Conservation (phyloP, 1,140 invertebrate genomes). For the Oryctes rhinoceros region DNA sequence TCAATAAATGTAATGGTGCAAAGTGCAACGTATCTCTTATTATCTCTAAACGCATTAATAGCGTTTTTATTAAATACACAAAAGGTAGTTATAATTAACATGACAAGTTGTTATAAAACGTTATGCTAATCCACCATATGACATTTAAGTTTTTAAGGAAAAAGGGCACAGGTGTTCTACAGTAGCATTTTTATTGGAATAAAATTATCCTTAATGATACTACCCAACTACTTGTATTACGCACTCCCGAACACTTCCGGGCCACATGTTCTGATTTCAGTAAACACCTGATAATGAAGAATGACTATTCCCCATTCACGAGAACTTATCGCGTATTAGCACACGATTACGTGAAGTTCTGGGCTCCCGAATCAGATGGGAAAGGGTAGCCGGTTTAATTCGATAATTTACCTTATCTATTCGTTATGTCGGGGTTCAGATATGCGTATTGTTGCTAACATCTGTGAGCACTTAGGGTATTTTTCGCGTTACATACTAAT, state of each 20-base stretch:
- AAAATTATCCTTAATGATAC: constrained; percentile 32
- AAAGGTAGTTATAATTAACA: too few species aligned
- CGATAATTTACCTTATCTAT: constrained; percentile 11
- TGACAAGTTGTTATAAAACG: too few species aligned
- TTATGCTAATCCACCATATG: constrained; percentile 38
- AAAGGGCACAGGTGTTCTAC: too few species aligned
- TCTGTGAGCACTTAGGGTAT: neutral
- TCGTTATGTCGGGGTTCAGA: constrained; percentile 1
- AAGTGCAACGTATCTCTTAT: too few species aligned
- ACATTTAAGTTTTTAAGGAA: constrained; percentile 46
- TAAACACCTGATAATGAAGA: too few species aligned
- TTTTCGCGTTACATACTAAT: too few species aligned
- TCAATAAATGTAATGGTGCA: too few species aligned
- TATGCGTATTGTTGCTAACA: neutral
- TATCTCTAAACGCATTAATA: too few species aligned
- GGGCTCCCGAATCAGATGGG: neutral
- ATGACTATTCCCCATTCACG: too few species aligned
- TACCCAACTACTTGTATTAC: neutral
- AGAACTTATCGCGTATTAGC: neutral
- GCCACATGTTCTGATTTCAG: constrained; percentile 25
- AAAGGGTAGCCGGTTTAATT: neutral
- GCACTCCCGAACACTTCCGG: neutral
- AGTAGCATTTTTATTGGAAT: constrained; percentile 6
- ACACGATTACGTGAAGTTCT: neutral
- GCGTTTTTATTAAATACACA: too few species aligned